Percentiles rank a stretch among this genome's conserved stretches.
phyloP scores from a whole-genome alignment of 2,113 vertebrate genomes.

The Varanus salvator region DNA sequence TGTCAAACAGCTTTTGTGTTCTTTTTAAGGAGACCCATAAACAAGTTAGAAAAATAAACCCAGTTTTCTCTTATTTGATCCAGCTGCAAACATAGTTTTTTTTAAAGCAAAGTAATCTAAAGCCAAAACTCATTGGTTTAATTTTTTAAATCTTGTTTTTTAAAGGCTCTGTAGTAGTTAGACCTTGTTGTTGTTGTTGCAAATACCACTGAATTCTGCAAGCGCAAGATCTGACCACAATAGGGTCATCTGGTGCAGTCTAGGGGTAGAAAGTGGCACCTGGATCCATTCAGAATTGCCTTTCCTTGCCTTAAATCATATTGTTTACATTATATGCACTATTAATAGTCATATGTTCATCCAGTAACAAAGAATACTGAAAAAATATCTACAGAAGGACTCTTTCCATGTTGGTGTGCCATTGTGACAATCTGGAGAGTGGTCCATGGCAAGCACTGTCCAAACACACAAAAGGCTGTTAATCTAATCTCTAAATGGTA shows the following conservation, averaged over 20 bases:
- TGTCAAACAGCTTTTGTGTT: background rate
- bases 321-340: background rate
- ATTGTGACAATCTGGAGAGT: too few species aligned
- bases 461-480: background rate
- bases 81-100: background rate
- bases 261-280: too few species aligned
- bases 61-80: constrained; percentile 4
- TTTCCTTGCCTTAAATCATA: background rate
- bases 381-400: background rate
- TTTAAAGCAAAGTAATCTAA: constrained; percentile 14
- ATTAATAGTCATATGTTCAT: background rate
- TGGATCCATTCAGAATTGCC: too few species aligned
- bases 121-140: background rate
- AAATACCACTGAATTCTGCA: too few species aligned
- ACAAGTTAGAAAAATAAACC: constrained; percentile 2
- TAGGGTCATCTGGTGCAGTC: too few species aligned
- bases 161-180: too few species aligned
- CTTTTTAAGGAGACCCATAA: background rate
- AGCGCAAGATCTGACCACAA: too few species aligned
- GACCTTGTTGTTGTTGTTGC: too few species aligned
- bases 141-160: too few species aligned
- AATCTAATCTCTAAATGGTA: background rate
- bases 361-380: background rate
- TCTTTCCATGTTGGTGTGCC: background rate
- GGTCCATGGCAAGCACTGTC: background rate